Evolutionary conservation across 1,140 invertebrate species (phyloP).

Genomic region (Microvelia longipes): DNA sequence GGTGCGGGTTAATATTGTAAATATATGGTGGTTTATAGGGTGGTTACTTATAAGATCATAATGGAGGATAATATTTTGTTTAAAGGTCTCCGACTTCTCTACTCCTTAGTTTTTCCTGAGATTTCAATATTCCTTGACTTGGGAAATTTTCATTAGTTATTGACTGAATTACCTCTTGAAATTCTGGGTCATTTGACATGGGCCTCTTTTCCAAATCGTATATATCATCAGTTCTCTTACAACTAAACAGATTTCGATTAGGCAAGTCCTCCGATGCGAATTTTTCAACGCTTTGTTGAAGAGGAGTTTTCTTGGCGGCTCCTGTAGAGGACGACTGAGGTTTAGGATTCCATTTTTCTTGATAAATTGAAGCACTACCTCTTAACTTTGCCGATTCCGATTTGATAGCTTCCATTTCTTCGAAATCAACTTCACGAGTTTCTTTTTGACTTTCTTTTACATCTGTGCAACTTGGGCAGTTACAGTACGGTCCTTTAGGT

Average conservation of each 20-base stretch:
- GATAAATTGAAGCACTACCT: neutral
- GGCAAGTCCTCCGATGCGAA: neutral
- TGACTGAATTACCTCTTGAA: neutral
- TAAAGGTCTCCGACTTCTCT: neutral
- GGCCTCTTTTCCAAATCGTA: neutral
- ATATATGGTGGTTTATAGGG: no score
- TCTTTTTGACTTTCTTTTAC: neutral
- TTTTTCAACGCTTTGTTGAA: neutral
- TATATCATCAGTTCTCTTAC: neutral
- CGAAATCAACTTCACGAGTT: neutral
- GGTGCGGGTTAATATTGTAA: no score
- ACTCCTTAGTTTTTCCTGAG: neutral
- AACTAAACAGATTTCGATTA: neutral
- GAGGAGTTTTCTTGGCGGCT: neutral
- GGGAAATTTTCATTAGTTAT: neutral
- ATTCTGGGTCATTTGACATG: neutral
- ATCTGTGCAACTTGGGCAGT: neutral
- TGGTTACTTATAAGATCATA: no score
- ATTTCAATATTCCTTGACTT: neutral
- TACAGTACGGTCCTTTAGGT: neutral
- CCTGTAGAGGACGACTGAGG: neutral
- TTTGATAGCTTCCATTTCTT: neutral
- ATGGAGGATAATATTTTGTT: neutral
- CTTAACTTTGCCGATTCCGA: neutral
- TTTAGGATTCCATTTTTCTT: neutral